Evolutionary conservation across 2,888 invertebrate species (phyloP).

Genomic region (Agelastica alni): DNA sequence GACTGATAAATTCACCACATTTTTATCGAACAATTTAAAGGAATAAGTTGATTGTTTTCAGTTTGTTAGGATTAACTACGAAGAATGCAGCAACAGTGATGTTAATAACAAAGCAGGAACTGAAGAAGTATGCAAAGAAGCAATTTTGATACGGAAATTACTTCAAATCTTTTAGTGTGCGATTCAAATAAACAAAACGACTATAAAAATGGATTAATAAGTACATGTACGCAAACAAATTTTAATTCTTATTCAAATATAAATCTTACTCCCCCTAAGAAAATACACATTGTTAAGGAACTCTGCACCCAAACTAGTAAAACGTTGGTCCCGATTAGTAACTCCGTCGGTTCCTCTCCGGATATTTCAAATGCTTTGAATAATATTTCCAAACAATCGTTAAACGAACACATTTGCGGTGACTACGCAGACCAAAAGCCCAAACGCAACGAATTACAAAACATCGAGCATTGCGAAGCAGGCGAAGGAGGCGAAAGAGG

Average conservation of each 20-base stretch:
- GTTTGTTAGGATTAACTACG: neutral
- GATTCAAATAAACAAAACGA: slow-evolving; percentile 12
- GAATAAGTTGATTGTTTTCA: neutral
- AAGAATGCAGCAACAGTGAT: neutral
- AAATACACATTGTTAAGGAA: slow-evolving; percentile 35
- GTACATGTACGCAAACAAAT: slow-evolving; percentile 25
- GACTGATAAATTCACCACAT: neutral
- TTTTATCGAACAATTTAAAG: no score
- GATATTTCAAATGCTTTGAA: slow-evolving; percentile 49
- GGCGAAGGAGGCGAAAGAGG: neutral
- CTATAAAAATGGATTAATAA: slow-evolving; percentile 1
- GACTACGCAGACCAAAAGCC: slow-evolving; percentile 11
- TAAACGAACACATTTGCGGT: neutral
- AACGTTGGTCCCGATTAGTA: slow-evolving; percentile 57
- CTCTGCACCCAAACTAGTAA: slow-evolving; percentile 62
- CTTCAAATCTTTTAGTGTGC: slow-evolving; percentile 28
- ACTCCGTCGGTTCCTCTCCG: slow-evolving; percentile 44
- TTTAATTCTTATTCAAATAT: slow-evolving; percentile 28
- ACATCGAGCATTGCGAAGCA: slow-evolving; percentile 1
- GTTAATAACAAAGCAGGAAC: slow-evolving; percentile 3
- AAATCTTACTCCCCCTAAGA: slow-evolving; percentile 13
- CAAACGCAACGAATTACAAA: neutral
- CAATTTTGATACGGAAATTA: slow-evolving; percentile 18
- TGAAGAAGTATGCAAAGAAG: slow-evolving; percentile 26
- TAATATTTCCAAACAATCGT: slow-evolving; percentile 5